Evolutionary conservation across 2,113 vertebrate species (phyloP), one percentile per base, ranked within the genome.

Genomic region (Oryzias woworae): DNA sequence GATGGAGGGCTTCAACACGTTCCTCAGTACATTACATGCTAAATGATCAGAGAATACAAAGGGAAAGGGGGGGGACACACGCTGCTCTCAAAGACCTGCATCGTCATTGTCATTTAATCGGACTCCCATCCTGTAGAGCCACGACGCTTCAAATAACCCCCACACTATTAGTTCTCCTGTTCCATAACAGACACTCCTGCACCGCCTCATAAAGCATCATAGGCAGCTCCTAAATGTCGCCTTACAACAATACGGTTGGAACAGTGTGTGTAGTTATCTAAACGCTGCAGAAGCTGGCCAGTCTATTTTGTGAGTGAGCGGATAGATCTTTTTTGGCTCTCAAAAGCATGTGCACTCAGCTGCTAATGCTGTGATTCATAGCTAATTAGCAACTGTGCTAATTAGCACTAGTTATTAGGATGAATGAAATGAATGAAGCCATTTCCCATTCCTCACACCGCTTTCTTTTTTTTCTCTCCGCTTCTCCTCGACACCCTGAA

Each of bases 371-470:
- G 71, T 85, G 87, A 90, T 91, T 90, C 87, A 88, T 83, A 86
- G 84, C 80, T 88, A 88, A 92, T 92, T 89, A 91, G 87, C 66
- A 49, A 61, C 77, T 75, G 74, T 70, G 81, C 85, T 90, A 88
- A 91, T 90, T 91, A 89, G 82, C 70, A 59, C 55, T 73, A 71
- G 73, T 84, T 82, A 85, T 88, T 87, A 83, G 85, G 59, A 78
- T 74, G 73, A 82, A 83, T 78, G 82, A 87, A 78, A 78, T 69
- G 77, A 84, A 81, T 59, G 60, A 66, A 66, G 68, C 62, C 55
- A 43, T 69, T 74, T 69, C 67, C 42, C 17, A 41, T 75, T 66
- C 73, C 45, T 56, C 75, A 75, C 66, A 58, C 4, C 0, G 18
- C 45, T 73, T 60, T 49, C 14, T 71, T 72, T 75, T 72, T 51